phyloP scores from a whole-genome alignment of 2,888 invertebrate genomes.

The Agelastica alni region DNA sequence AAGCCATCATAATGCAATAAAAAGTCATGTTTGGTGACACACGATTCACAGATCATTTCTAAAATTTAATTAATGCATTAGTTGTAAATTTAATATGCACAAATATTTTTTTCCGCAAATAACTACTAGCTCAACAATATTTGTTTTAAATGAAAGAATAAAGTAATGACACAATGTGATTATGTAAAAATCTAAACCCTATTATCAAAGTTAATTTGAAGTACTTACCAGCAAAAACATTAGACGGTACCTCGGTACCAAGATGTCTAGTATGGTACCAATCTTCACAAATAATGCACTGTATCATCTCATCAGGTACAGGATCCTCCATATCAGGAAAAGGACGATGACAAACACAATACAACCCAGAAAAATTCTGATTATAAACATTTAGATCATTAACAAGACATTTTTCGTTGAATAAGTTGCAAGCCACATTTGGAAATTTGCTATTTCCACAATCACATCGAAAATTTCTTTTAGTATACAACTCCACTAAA shows the following conservation, averaged over 20 bases:
- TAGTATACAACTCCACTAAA: conserved; percentile 93
- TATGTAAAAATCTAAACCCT: too few species aligned
- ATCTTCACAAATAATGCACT: conserved; percentile 95
- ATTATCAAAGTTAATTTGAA: too few species aligned
- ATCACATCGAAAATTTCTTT: conserved; percentile 93
- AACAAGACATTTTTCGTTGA: conserved; percentile 62
- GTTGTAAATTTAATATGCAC: neutral
- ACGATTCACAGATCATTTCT: conserved; percentile 83
- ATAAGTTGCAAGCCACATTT: conserved; percentile 65
- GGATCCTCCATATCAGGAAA: conserved; percentile 91
- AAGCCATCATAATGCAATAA: conserved; percentile 70
- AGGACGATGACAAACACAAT: conserved; percentile 89
- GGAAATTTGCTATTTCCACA: conserved; percentile 84
- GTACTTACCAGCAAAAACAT: conserved; percentile 52
- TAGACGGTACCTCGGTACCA: conserved; percentile 62
- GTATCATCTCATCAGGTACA: conserved; percentile 90
- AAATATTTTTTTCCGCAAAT: conserved; percentile 5
- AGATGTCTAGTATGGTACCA: conserved; percentile 91
- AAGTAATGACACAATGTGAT: too few species aligned
- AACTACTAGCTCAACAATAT: too few species aligned
- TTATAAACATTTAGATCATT: conserved; percentile 83
- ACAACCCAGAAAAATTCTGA: conserved; percentile 92
- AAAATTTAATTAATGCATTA: conserved; percentile 25
- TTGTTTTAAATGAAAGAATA: too few species aligned
- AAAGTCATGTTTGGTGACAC: conserved; percentile 77